Evolutionary conservation across 2,113 vertebrate genomes (phyloP).

Genomic region (Colaptes auratus): DNA sequence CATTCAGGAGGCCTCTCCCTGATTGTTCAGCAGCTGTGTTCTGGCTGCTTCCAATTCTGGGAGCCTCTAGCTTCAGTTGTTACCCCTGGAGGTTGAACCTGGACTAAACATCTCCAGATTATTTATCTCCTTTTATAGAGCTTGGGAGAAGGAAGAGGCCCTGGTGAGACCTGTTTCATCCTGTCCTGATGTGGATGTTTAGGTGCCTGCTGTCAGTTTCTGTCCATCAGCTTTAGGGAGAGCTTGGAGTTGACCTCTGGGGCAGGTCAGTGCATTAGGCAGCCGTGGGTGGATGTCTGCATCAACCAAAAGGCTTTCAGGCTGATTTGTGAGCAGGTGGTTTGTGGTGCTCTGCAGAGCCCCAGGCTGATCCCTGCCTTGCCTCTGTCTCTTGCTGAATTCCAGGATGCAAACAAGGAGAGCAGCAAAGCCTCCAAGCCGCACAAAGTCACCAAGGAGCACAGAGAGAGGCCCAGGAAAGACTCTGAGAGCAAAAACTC

Average conservation of each 20-base stretch:
- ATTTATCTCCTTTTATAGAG: neutral
- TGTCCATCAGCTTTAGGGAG: neutral
- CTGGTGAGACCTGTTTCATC: neutral
- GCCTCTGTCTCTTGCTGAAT: slow-evolving; percentile 14
- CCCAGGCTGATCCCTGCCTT: neutral
- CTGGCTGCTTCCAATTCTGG: neutral
- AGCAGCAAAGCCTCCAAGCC: slow-evolving; percentile 89
- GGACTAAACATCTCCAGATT: neutral
- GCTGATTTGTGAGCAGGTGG: neutral
- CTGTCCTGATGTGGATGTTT: neutral
- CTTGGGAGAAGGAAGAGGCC: neutral
- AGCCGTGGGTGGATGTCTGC: neutral
- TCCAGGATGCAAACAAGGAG: slow-evolving; percentile 81
- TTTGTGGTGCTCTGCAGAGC: neutral
- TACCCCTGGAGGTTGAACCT: neutral
- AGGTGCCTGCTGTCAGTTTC: neutral
- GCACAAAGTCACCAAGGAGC: slow-evolving; percentile 95
- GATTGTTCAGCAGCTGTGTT: neutral
- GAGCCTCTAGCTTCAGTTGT: neutral
- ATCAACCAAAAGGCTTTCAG: neutral
- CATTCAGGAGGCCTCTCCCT: too few species aligned
- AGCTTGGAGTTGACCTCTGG: neutral
- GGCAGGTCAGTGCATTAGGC: neutral
- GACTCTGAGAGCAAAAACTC: slow-evolving; percentile 94
- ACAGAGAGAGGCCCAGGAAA: slow-evolving; percentile 92